Evolutionary conservation across 2,113 vertebrate species (phyloP).

Genomic region (Rhea americana): DNA sequence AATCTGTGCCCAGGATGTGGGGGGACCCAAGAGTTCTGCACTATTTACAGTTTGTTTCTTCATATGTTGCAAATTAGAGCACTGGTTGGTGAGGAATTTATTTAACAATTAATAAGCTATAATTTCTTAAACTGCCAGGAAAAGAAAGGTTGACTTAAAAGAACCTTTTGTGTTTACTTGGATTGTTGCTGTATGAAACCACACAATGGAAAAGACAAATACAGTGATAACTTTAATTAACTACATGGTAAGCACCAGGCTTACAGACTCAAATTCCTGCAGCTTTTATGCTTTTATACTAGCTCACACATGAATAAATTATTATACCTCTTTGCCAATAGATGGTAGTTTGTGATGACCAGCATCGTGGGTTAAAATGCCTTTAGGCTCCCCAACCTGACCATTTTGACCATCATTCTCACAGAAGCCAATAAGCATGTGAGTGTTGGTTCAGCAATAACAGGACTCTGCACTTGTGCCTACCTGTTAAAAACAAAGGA

Average conservation of each 20-base stretch:
- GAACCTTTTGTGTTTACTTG: not conserved
- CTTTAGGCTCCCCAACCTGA: not conserved
- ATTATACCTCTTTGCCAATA: not conserved
- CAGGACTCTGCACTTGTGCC: not conserved
- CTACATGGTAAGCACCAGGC: not conserved
- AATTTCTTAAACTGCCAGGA: constrained; percentile 1
- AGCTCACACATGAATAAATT: not conserved
- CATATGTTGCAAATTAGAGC: not conserved
- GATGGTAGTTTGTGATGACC: not conserved
- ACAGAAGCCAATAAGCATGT: not conserved
- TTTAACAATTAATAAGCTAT: not conserved
- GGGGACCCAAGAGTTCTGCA: not conserved
- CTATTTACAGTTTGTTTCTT: not conserved
- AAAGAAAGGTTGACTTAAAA: not conserved
- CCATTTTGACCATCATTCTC: not conserved
- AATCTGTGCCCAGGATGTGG: not conserved
- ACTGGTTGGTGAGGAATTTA: not conserved
- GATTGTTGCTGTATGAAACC: constrained; percentile 7
- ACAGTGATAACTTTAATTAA: constrained; percentile 51
- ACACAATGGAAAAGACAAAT: constrained; percentile 5
- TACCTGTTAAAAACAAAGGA: not conserved
- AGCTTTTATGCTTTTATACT: not conserved
- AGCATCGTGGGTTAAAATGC: not conserved
- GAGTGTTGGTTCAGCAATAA: not conserved
- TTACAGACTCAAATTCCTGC: not conserved